phyloP scores from a whole-genome alignment of 2,888 invertebrate species.

The Tryphoninae sp. region DNA sequence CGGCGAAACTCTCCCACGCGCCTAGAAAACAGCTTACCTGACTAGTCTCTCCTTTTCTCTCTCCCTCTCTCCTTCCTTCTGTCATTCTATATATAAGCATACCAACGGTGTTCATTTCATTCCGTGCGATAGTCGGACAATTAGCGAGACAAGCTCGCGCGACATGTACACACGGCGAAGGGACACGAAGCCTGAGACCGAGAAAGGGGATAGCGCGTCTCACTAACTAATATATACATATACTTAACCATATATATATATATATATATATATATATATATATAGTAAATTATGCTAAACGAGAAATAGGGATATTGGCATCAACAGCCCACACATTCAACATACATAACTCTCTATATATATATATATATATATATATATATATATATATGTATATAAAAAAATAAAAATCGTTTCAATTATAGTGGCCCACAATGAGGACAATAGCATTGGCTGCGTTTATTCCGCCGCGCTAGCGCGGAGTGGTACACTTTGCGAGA shows the following conservation, averaged over 20 bases:
- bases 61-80: neutral
- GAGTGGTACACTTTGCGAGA: slow-evolving; percentile 42
- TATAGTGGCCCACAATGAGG: slow-evolving; percentile 69
- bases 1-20: slow-evolving; percentile 51
- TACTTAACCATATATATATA: slow-evolving; percentile 58
- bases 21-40: slow-evolving; percentile 16
- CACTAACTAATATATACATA: slow-evolving; percentile 60
- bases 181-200: slow-evolving; percentile 45
- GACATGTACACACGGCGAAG: slow-evolving; percentile 64
- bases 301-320: slow-evolving; percentile 44
- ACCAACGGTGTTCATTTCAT: slow-evolving; percentile 40
- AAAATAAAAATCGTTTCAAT: neutral
- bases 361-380: neutral
- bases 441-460: slow-evolving; percentile 70
- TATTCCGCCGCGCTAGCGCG: slow-evolving; percentile 67
- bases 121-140: slow-evolving; percentile 56
- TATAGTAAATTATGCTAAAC: slow-evolving; percentile 6
- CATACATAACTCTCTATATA: too few relatives aligned
- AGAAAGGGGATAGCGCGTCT: slow-evolving; percentile 61
- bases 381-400: too few relatives aligned
- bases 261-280: slow-evolving; percentile 62
- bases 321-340: slow-evolving; percentile 31
- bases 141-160: slow-evolving; percentile 49
- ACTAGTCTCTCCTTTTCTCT: neutral
- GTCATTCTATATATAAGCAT: neutral